A percentile compares a stretch with the other conserved stretches of the same genome.
These are phyloP conservation scores for Tachina grossa DNA, from an alignment of 2,888 invertebrate genomes.

Conservation along the genomic window DNA sequence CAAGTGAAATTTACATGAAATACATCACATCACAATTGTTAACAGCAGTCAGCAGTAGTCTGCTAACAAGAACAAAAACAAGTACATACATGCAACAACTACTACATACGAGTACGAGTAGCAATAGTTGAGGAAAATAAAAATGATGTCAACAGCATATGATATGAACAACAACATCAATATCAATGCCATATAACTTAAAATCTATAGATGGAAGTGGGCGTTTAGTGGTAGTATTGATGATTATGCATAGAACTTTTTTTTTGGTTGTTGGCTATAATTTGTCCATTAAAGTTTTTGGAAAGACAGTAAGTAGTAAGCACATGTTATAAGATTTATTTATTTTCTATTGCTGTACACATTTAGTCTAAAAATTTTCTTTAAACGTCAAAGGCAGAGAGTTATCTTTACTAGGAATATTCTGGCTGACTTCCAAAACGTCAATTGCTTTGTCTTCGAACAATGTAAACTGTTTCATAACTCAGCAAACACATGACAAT, in stretches of 20 bases:
- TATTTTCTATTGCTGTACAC: neutral
- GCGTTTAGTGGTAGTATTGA: slow-evolving; percentile 3
- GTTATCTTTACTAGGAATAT: neutral
- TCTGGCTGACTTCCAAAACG: too few relatives aligned
- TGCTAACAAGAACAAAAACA: slow-evolving; percentile 39
- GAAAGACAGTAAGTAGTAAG: neutral
- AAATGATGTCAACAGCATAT: slow-evolving; percentile 42
- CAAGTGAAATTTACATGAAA: slow-evolving; percentile 71
- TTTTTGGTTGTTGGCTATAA: neutral
- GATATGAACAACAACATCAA: slow-evolving; percentile 39
- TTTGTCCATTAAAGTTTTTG: neutral
- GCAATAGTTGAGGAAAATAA: neutral
- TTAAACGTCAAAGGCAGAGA: neutral
- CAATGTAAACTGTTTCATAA: too few relatives aligned
- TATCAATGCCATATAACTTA: slow-evolving; percentile 12
- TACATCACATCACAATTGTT: slow-evolving; percentile 67
- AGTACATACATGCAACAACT: neutral
- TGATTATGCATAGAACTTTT: slow-evolving; percentile 25
- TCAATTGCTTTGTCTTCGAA: too few relatives aligned
- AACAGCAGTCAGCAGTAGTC: slow-evolving; percentile 44
- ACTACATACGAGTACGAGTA: neutral
- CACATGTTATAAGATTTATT: neutral
- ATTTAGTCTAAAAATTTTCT: neutral
- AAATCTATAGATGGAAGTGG: neutral
- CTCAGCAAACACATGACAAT: too few relatives aligned